Conservation (phyloP, 2,113 vertebrate genomes). For the Scolopax mira region DNA sequence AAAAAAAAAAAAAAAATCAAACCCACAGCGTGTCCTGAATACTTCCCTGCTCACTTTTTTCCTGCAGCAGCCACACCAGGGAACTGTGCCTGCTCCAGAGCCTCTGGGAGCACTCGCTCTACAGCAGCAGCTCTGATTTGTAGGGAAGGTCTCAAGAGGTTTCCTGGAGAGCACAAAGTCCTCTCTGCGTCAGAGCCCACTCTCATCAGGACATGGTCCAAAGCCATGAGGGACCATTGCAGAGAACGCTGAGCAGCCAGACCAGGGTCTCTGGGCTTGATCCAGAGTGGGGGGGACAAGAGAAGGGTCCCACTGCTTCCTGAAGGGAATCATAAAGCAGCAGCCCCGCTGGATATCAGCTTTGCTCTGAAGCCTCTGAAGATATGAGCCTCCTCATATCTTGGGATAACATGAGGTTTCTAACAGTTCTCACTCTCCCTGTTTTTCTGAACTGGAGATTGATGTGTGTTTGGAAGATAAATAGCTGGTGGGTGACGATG, state of each 20-base stretch:
- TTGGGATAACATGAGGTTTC: background rate
- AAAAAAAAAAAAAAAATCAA: background rate
- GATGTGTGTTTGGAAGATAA: background rate
- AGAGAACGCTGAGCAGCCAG: background rate
- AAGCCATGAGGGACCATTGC: background rate
- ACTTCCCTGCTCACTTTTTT: background rate
- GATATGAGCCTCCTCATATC: background rate
- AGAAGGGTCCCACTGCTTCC: background rate
- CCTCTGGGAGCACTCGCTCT: background rate
- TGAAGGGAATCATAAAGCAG: background rate
- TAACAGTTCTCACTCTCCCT: background rate
- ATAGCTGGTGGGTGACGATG: background rate
- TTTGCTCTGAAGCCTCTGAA: background rate
- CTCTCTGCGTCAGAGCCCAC: background rate
- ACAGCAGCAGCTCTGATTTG: background rate
- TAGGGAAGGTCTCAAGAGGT: background rate
- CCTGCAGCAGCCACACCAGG: background rate
- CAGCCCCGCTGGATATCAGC: background rate
- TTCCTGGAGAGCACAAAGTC: background rate
- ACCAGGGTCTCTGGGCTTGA: background rate
- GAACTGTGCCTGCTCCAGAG: background rate
- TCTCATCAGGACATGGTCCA: rapidly evolving
- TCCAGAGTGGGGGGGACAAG: background rate
- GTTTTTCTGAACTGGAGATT: background rate
- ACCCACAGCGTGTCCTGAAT: background rate